Evolutionary conservation across 2,888 invertebrate species (phyloP).

Genomic region (Nomada goodeniana): DNA sequence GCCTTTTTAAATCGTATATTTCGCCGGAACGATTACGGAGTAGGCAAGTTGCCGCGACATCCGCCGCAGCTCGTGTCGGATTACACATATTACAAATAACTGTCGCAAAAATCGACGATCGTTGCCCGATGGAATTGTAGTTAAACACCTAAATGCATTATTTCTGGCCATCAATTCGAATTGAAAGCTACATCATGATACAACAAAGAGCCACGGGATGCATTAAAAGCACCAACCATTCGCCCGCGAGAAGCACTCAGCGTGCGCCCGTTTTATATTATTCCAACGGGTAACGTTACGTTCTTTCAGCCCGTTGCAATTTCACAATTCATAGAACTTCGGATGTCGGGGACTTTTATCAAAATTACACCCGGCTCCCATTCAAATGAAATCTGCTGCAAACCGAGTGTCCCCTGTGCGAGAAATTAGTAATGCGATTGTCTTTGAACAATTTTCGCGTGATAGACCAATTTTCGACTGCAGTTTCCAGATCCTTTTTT

Average conservation of each 20-base stretch:
- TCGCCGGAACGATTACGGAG: slow-evolving; percentile 20
- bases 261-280: slow-evolving; percentile 41
- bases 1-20: slow-evolving; percentile 6
- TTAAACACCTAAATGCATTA: slow-evolving; percentile 32
- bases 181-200: slow-evolving; percentile 35
- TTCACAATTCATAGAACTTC: slow-evolving; percentile 39
- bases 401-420: slow-evolving; percentile 39
- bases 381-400: slow-evolving; percentile 60
- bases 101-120: not conserved
- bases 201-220: slow-evolving; percentile 15
- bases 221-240: slow-evolving; percentile 40
- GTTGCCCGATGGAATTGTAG: not conserved
- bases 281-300: slow-evolving; percentile 50
- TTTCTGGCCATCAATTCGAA: slow-evolving; percentile 38
- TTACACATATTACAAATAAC: not conserved
- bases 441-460: not conserved
- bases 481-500: not conserved
- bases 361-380: slow-evolving; percentile 54
- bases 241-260: slow-evolving; percentile 25
- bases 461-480: not conserved
- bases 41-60: slow-evolving; percentile 12
- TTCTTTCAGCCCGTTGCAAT: slow-evolving; percentile 26
- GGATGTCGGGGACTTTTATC: slow-evolving; percentile 49
- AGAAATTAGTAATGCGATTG: slow-evolving; percentile 47
- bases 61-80: not conserved